Evolutionary conservation across 2,113 vertebrate species (phyloP), one percentile per base, ranked within the genome.

Genomic region (Thermophis baileyi): DNA sequence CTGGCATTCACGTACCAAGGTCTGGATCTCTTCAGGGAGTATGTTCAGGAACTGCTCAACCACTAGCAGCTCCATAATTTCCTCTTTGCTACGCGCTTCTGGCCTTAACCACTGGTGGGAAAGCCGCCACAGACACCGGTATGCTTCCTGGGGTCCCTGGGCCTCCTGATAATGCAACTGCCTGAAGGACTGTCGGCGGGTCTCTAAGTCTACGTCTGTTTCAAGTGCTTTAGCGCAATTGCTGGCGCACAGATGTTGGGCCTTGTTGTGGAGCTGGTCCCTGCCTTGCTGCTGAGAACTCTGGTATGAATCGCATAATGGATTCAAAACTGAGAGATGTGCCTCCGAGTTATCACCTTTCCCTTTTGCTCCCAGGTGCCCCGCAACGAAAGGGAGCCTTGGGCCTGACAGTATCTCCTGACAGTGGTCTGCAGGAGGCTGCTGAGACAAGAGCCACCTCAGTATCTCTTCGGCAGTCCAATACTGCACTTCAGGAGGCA

Each of bases 371-470:
- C 44, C 88, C 53, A 44, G 24, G 3, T 88, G 86, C 0, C 86
- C 86, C 4, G 27, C 35, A 53, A 18, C 2, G 30, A 35, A 49
- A 88, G 86, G n/a, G 0, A 24, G 69, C 44, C 69, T 85, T 12
- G 40, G 51, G 27, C 69, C 88, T 1, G 53, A 10, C 53, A 85
- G 51, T 12, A 55, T n/a, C 44, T 92, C 92, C 50, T 89, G 90
- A n/a, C 93, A 53, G 25, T 55, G 90, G 22, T 55, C 93, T 47
- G 87, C 53, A 30, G 90, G 44, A 24, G 87, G 49, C 44, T 93
- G 93, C 90, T 93, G 93, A 11, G 93, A 91, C 27, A 93, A 46
- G 22, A 93, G 90, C 93, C 93, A 93, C 20, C 93, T 88, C n/a
- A 91, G 69, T 14, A 93, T 91, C 69, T 93, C 93, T 50, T 91